Conservation (phyloP, 2,797 vertebrate genomes). For the Cirrhinus molitorella region DNA sequence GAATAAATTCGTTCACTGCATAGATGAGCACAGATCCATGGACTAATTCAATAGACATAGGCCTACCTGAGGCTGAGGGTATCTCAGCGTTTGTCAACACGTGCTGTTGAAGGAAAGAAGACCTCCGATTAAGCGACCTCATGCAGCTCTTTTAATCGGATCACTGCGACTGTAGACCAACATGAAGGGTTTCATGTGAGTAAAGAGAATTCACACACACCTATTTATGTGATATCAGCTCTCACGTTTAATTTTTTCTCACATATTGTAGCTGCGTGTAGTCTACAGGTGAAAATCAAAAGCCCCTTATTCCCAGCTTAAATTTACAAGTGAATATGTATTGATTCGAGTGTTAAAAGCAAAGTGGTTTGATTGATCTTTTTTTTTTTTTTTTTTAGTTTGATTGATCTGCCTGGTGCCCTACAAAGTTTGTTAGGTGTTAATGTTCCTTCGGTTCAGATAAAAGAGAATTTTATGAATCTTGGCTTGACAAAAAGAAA, state of each 20-base stretch:
- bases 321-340: constrained; percentile 69
- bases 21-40: constrained; percentile 48
- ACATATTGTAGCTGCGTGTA: constrained; percentile 63
- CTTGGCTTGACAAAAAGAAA: neutral
- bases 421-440: constrained; percentile 60
- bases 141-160: neutral
- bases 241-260: constrained; percentile 61
- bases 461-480: constrained; percentile 4
- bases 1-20: constrained; percentile 30
- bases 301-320: constrained; percentile 69
- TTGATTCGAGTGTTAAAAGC: constrained; percentile 73
- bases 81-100: constrained; percentile 27
- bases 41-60: constrained; percentile 40
- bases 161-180: neutral
- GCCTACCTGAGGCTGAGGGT: constrained; percentile 38
- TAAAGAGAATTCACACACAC: too few species aligned
- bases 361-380: constrained; percentile 69
- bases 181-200: constrained; percentile 45
- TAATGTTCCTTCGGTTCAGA: constrained; percentile 47
- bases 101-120: neutral
- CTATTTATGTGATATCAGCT: neutral
- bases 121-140: neutral
- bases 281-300: constrained; percentile 64
- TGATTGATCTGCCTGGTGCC: constrained; percentile 69
- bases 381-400: too few species aligned